These are phyloP conservation scores for Monodelphis domestica DNA, from an alignment of 2,797 vertebrate species.

Conservation along the genomic window DNA sequence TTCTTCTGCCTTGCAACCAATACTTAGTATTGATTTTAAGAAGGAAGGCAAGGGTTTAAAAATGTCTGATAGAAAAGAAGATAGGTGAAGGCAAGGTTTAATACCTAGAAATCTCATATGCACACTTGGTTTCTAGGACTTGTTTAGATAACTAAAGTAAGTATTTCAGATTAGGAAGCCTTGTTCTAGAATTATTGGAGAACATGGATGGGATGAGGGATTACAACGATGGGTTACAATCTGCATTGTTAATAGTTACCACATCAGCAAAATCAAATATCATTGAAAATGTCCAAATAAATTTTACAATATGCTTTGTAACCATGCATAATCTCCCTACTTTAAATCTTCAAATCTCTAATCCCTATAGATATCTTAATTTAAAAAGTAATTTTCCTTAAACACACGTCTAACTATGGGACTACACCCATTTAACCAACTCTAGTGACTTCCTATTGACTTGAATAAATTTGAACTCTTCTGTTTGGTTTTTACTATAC, in stretches of 20 bases:
- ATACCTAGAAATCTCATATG: neutral
- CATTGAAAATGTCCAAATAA: neutral
- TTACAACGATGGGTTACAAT: neutral
- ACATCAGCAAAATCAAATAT: neutral
- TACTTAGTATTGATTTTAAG: no score
- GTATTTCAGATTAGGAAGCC: neutral
- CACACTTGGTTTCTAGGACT: neutral
- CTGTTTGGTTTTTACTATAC: neutral
- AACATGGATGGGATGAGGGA: neutral
- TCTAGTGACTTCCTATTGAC: neutral
- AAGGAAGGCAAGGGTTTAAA: no score
- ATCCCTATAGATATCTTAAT: neutral
- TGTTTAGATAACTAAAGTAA: neutral
- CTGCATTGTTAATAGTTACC: neutral
- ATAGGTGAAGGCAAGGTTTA: neutral
- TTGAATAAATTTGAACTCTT: neutral
- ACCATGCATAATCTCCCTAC: fast-evolving
- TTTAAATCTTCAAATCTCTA: neutral
- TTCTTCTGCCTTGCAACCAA: no score
- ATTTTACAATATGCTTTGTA: neutral
- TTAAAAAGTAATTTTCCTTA: neutral
- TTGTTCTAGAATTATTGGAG: neutral
- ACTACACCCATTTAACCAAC: neutral
- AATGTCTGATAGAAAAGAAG: neutral
- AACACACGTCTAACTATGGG: neutral